Conservation (phyloP, 2,113 vertebrate species). For the Bolborhynchus lineola region DNA sequence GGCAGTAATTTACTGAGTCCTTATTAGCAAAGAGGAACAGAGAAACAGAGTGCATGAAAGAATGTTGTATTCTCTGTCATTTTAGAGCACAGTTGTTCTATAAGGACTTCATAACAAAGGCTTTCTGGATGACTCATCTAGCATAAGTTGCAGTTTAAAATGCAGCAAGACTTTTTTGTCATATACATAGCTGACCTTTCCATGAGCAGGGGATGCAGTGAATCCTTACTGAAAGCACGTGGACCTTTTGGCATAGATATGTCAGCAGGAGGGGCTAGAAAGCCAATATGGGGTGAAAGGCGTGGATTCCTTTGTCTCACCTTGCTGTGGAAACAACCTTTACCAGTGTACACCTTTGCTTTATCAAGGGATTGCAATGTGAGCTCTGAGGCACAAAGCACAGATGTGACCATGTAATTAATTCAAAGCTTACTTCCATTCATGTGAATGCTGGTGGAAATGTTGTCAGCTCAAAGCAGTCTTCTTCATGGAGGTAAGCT, state of each 20-base stretch:
- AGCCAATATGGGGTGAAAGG: rapidly evolving
- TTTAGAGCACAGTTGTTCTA: background rate
- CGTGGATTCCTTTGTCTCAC: background rate
- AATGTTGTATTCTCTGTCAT: background rate
- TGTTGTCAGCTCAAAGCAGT: background rate
- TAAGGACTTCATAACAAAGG: background rate
- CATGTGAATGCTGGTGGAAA: background rate
- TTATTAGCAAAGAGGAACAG: background rate
- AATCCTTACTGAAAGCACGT: background rate
- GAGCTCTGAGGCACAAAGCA: background rate
- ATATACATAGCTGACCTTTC: background rate
- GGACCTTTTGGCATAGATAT: background rate
- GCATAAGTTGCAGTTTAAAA: background rate
- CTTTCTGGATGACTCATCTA: background rate
- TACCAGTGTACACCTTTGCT: background rate
- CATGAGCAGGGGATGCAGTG: background rate
- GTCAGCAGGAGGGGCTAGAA: background rate
- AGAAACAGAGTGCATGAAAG: background rate
- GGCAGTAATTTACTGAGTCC: background rate
- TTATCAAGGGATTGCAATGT: rapidly evolving
- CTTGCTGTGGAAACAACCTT: background rate
- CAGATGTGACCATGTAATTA: background rate
- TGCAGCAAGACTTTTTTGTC: background rate
- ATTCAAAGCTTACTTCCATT: background rate
- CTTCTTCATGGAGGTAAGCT: background rate